A percentile compares a stretch with the other conserved stretches of the same genome.
These are phyloP conservation scores for Notothenia rossii DNA, from an alignment of 2,113 vertebrate genomes.

Conservation along the genomic window DNA sequence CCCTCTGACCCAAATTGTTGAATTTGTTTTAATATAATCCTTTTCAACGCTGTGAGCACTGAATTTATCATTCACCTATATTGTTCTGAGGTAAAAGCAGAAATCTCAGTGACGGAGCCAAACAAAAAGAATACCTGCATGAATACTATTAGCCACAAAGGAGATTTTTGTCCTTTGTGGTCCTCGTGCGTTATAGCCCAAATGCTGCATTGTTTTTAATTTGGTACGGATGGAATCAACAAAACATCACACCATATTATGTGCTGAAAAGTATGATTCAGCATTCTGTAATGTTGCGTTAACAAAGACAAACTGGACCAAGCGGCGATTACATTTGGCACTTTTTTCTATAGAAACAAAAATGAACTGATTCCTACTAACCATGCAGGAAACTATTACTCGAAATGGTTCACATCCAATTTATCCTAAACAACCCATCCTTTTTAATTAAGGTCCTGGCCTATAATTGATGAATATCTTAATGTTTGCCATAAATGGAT, in stretches of 20 bases:
- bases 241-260: conserved; percentile 29
- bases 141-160: not conserved
- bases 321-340: not conserved
- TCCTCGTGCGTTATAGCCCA: not conserved
- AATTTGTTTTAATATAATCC: not conserved
- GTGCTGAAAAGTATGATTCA: conserved; percentile 37
- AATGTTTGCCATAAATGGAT: conserved; percentile 45
- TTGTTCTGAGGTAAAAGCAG: not conserved
- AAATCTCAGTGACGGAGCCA: not conserved
- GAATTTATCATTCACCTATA: not conserved
- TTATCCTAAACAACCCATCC: not conserved
- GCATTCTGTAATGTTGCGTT: conserved; percentile 4
- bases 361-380: not conserved
- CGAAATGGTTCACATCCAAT: not conserved
- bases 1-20: not conserved
- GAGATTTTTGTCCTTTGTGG: not conserved
- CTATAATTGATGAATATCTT: conserved; percentile 44
- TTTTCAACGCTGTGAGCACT: not conserved
- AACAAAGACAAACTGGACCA: not conserved
- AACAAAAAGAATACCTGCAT: not conserved
- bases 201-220: conserved; percentile 16
- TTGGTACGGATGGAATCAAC: conserved; percentile 4
- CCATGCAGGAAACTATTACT: not conserved
- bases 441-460: conserved; percentile 25
- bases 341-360: not conserved